phyloP scores from a whole-genome alignment of 2,797 vertebrate genomes.

The Apogon hyalosoma region DNA sequence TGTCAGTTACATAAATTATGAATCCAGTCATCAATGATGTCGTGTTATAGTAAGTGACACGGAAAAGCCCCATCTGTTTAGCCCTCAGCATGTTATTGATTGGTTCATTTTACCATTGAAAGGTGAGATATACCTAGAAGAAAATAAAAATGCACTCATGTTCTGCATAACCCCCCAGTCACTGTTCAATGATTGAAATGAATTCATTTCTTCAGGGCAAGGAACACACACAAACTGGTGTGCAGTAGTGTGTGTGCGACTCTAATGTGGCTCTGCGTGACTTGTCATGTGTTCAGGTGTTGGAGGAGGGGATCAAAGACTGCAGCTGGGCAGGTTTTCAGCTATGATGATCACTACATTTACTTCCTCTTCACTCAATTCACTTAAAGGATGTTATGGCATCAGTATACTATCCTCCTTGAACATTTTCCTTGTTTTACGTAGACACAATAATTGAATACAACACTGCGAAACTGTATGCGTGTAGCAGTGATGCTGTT shows the following conservation, averaged over 20 bases:
- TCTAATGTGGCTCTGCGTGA: slow-evolving; percentile 13
- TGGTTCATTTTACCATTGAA: slow-evolving; percentile 55
- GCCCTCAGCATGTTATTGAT: slow-evolving; percentile 37
- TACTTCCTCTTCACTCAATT: slow-evolving; percentile 27
- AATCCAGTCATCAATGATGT: neutral
- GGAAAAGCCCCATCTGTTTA: slow-evolving; percentile 50
- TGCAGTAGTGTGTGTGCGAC: slow-evolving; percentile 34
- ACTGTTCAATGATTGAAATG: slow-evolving; percentile 54
- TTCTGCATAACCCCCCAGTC: slow-evolving; percentile 1
- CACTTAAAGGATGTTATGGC: slow-evolving; percentile 5
- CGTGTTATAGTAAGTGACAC: slow-evolving; percentile 43
- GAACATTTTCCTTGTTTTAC: slow-evolving; percentile 15
- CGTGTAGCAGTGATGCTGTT: neutral
- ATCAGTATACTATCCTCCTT: slow-evolving; percentile 10
- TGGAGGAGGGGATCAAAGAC: slow-evolving; percentile 65
- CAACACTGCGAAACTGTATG: neutral
- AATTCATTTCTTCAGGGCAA: slow-evolving; percentile 34
- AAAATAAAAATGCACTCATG: slow-evolving; percentile 29
- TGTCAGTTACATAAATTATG: neutral
- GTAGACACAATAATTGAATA: neutral
- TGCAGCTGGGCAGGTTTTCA: slow-evolving; percentile 70
- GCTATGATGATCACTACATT: slow-evolving; percentile 50
- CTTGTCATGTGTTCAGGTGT: slow-evolving; percentile 66
- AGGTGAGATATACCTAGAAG: slow-evolving; percentile 41
- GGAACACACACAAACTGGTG: slow-evolving; percentile 50